Evolutionary conservation across 2,797 vertebrate genomes (phyloP).

Genomic region (Dicrostonyx torquatus): DNA sequence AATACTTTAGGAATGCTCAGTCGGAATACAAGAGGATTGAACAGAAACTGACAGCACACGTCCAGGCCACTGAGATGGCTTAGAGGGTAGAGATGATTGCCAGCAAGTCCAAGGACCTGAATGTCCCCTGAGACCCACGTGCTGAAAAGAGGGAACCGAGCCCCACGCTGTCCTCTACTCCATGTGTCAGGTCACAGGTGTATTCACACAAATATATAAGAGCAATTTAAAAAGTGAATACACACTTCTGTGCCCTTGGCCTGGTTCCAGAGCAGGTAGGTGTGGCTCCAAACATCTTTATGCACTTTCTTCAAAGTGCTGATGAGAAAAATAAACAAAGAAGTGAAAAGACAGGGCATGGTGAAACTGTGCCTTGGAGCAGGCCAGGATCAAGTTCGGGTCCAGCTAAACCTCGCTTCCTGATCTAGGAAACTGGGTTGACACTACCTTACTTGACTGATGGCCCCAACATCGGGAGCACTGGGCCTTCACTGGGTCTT

Average conservation of each 20-base stretch:
- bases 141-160: not conserved
- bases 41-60: not conserved
- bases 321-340: not conserved
- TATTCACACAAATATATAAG: not conserved
- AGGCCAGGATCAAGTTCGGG: not conserved
- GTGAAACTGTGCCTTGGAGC: not conserved
- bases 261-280: not conserved
- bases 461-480: no score
- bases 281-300: not conserved
- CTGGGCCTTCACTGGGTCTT: not conserved
- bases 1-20: not conserved
- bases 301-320: not conserved
- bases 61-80: not conserved
- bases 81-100: not conserved
- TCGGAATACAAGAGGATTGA: not conserved
- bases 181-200: not conserved
- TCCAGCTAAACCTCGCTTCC: not conserved
- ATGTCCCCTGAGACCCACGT: not conserved
- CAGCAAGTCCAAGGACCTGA: not conserved
- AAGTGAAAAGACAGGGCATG: not conserved
- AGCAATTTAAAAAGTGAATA: not conserved
- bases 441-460: not conserved
- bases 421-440: not conserved
- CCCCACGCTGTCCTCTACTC: no score
- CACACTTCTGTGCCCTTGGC: not conserved